phyloP scores from a whole-genome alignment of 2,888 invertebrate genomes.

The Bedellia somnulentella region DNA sequence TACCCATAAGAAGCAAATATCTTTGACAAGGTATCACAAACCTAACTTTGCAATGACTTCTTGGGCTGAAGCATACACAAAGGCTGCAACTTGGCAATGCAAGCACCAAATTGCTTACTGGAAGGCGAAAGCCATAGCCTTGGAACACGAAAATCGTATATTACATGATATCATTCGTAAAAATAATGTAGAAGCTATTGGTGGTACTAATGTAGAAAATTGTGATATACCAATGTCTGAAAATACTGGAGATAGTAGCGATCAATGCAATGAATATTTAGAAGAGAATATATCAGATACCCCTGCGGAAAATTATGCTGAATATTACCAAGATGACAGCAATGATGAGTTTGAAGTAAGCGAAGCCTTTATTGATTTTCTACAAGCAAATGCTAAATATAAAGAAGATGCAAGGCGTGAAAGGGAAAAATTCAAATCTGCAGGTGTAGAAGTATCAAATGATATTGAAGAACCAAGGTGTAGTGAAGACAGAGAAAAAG shows the following conservation, averaged over 20 bases:
- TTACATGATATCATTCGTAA: slow-evolving; percentile 50
- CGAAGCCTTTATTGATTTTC: slow-evolving; percentile 65
- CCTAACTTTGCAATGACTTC: slow-evolving; percentile 25
- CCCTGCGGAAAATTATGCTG: neutral
- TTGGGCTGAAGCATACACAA: slow-evolving; percentile 38
- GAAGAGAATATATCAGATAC: neutral
- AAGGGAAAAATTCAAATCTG: slow-evolving; percentile 21
- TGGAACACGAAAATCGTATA: slow-evolving; percentile 61
- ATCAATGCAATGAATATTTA: too few relatives aligned
- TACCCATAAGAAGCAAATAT: slow-evolving; percentile 15
- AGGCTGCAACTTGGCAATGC: slow-evolving; percentile 48
- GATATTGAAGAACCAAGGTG: slow-evolving; percentile 13
- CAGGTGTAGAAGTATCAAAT: slow-evolving; percentile 14
- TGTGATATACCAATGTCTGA: too few relatives aligned
- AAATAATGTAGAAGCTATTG: slow-evolving; percentile 17
- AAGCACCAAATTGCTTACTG: slow-evolving; percentile 63
- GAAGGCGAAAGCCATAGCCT: slow-evolving; percentile 60
- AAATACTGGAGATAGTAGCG: too few relatives aligned
- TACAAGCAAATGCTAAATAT: slow-evolving; percentile 61
- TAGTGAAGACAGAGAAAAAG: slow-evolving; percentile 15
- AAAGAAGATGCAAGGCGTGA: slow-evolving; percentile 33
- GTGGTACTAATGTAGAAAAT: too few relatives aligned
- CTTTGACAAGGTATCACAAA: slow-evolving; percentile 12
- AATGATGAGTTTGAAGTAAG: slow-evolving; percentile 56
- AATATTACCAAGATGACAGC: slow-evolving; percentile 12